Evolutionary conservation across 64 coral and sea anemone species (phyloP), one percentile per base, ranked within the genome.

Genomic region (Montipora foliosa): DNA sequence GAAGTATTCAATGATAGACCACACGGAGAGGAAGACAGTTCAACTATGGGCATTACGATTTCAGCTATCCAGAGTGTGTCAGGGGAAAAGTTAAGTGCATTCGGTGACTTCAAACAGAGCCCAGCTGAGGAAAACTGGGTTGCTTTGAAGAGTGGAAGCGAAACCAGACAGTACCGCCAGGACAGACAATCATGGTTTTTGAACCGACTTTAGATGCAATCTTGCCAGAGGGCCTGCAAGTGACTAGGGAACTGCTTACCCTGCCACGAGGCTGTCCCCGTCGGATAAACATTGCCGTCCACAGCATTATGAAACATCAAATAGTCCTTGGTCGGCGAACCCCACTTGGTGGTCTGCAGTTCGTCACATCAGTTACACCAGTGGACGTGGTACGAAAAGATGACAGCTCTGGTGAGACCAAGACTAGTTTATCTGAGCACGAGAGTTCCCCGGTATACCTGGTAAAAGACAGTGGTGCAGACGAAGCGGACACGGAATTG

Each of bases 1-100:
- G 90, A 91, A 74, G 64, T 92, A 45, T 70, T 92, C 0, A 85
- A 85, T 22, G 47, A 73, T 11, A 60, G 6, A 17, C 12, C 6
- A 60, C 2, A 3, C 2, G 52, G 29, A 29, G 29, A 29, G 29
- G 29, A 29, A 29, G 25, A 72, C 49, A 29, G 5, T 0, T 14
- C 70, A 1, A 50, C 21, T 19, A 14, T 21, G 17, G 47, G 49
- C 17, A 46, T 46, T 19, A 75, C 22, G 46, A 11, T 22, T n/a
- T 75, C 52, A 16, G 13, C 86, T 52, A 52, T 53, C n/a, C 49
- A 69, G 52, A 9, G 9, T 9, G 61, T 69, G 29, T 53, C 19
- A 22, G 17, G 49, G 50, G 49, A 25, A 46, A 78, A 19, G 47
- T 49, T 71, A 25, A 62, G 49, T 49, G 45, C 22, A 20, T 90